phyloP scores from a whole-genome alignment of 2,797 vertebrate species.

The Carduelis carduelis region DNA sequence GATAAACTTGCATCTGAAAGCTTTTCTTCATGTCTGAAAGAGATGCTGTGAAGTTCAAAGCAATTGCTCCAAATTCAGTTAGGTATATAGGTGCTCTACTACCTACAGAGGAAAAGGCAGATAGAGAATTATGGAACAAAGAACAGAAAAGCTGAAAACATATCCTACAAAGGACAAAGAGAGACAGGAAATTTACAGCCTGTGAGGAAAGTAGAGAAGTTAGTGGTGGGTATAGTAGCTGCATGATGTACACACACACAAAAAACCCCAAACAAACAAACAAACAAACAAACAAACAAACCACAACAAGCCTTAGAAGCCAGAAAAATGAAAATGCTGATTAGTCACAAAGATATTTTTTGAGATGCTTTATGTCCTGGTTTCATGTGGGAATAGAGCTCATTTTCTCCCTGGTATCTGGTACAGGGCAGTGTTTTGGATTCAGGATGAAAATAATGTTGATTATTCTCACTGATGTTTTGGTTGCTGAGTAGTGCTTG shows the following conservation, averaged over 20 bases:
- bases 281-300: neutral
- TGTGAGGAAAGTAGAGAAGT: neutral
- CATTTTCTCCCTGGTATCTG: neutral
- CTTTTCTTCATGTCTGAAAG: neutral
- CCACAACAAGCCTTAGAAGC: fast-evolving
- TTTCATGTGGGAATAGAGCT: neutral
- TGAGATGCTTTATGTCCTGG: neutral
- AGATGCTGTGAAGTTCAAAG: neutral
- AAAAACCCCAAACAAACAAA: fast-evolving
- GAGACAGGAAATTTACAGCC: neutral
- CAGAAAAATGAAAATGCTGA: neutral
- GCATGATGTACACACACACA: neutral
- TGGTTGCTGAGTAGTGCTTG: neutral
- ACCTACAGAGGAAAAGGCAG: neutral
- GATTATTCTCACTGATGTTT: neutral
- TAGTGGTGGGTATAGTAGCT: neutral
- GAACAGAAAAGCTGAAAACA: neutral
- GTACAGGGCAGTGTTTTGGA: neutral
- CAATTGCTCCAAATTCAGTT: neutral
- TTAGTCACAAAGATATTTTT: neutral
- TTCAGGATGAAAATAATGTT: neutral
- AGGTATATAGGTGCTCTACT: neutral
- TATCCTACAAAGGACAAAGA: neutral
- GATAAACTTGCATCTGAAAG: neutral
- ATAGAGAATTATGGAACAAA: neutral